These are phyloP conservation scores for Melanotaenia boesemani DNA, from an alignment of 2,797 vertebrate species.

Conservation along the genomic window DNA sequence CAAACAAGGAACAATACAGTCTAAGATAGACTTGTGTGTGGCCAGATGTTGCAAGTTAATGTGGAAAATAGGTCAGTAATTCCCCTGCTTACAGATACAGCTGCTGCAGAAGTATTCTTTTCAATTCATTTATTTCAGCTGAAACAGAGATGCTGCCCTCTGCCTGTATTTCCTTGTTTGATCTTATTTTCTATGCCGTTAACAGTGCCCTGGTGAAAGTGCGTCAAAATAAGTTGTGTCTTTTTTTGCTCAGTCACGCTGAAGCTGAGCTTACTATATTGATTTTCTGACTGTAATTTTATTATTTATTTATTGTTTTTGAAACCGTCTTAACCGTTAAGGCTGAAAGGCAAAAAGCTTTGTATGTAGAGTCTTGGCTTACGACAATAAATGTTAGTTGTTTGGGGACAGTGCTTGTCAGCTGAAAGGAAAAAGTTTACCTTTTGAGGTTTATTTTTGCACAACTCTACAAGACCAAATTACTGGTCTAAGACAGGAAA, in stretches of 20 bases:
- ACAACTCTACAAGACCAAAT: neutral
- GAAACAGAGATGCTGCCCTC: neutral
- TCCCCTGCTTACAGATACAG: conserved; percentile 26
- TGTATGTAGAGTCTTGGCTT: neutral
- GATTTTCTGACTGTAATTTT: neutral
- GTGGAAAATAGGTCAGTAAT: conserved; percentile 42
- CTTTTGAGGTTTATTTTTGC: neutral
- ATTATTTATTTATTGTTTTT: neutral
- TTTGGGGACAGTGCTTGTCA: neutral
- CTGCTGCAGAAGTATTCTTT: conserved; percentile 34
- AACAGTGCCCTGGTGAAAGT: neutral
- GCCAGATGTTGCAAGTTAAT: neutral
- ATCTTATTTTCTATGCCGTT: neutral
- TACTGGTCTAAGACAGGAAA: neutral
- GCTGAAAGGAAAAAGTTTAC: neutral
- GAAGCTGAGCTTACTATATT: no score
- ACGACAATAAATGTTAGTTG: neutral
- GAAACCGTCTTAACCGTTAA: neutral
- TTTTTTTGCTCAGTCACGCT: no score
- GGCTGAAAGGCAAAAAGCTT: neutral
- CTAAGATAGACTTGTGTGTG: neutral
- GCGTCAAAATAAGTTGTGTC: neutral
- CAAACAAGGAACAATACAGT: conserved; percentile 5
- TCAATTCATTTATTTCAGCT: conserved; percentile 30
- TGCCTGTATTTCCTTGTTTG: neutral